Conservation (phyloP, 2,888 invertebrate genomes). For the Sepioteuthis lessoniana region DNA sequence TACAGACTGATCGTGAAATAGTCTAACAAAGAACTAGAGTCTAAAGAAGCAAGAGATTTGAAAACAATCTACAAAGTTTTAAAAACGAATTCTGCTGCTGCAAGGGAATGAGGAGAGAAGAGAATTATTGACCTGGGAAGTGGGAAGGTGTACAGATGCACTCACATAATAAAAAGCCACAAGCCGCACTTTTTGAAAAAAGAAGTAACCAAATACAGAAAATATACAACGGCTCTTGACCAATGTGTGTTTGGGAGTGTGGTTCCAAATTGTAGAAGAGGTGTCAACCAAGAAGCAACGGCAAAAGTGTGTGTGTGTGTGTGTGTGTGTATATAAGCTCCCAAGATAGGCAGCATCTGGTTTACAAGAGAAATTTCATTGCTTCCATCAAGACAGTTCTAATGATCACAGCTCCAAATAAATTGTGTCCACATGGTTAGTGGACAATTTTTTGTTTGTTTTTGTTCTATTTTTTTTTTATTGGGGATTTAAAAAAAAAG, state of each 20-base stretch:
- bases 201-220: background rate
- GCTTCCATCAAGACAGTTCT: conserved; percentile 24
- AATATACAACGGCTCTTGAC: background rate
- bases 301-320: background rate
- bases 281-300: background rate
- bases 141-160: background rate
- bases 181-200: background rate
- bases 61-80: background rate
- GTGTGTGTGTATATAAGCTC: background rate
- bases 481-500: background rate
- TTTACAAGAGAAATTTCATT: background rate
- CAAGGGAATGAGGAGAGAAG: background rate
- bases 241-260: background rate
- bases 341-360: background rate
- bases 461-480: background rate
- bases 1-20: background rate
- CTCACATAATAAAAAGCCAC: background rate
- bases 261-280: background rate
- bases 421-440: background rate
- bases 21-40: background rate
- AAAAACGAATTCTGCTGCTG: background rate
- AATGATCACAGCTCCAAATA: background rate
- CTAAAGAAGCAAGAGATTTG: no score
- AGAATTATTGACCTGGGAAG: background rate
- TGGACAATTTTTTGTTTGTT: background rate